These are phyloP conservation scores for Helleia helle DNA, from an alignment of 2,888 invertebrate genomes.

Conservation along the genomic window DNA sequence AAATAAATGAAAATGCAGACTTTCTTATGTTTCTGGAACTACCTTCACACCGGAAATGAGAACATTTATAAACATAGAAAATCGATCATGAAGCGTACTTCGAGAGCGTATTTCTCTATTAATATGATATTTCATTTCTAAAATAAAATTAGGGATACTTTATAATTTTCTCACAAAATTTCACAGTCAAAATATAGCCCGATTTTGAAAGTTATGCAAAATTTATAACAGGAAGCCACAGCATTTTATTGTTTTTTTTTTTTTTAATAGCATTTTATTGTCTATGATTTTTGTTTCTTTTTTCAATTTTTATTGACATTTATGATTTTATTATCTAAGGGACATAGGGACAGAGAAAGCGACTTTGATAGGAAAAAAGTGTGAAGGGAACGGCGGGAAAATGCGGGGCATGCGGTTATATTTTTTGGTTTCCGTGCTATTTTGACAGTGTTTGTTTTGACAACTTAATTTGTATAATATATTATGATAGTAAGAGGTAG, in stretches of 20 bases:
- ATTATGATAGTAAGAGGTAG: too few species aligned
- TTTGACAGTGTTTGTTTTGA: too few species aligned
- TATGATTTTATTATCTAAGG: too few species aligned
- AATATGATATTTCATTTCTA: slow-evolving; percentile 53
- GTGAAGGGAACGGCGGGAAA: too few species aligned
- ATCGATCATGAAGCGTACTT: slow-evolving; percentile 38
- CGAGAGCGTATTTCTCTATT: slow-evolving; percentile 30
- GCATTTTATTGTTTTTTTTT: background rate
- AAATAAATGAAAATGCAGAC: slow-evolving; percentile 70
- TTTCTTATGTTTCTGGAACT: slow-evolving; percentile 69
- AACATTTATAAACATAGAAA: slow-evolving; percentile 51
- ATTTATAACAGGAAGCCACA: background rate
- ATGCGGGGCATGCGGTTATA: too few species aligned
- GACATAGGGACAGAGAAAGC: too few species aligned
- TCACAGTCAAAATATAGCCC: background rate
- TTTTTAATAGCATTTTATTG: too few species aligned
- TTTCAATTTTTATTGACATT: too few species aligned
- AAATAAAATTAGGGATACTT: slow-evolving; percentile 24
- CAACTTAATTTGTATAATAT: too few species aligned
- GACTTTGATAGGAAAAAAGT: too few species aligned
- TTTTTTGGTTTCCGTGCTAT: too few species aligned
- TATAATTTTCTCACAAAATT: background rate
- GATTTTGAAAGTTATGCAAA: background rate
- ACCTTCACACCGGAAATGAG: slow-evolving; percentile 66
- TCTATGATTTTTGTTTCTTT: background rate